Evolutionary conservation across 2,113 vertebrate genomes (phyloP).

Genomic region (Diadophis punctatus): DNA sequence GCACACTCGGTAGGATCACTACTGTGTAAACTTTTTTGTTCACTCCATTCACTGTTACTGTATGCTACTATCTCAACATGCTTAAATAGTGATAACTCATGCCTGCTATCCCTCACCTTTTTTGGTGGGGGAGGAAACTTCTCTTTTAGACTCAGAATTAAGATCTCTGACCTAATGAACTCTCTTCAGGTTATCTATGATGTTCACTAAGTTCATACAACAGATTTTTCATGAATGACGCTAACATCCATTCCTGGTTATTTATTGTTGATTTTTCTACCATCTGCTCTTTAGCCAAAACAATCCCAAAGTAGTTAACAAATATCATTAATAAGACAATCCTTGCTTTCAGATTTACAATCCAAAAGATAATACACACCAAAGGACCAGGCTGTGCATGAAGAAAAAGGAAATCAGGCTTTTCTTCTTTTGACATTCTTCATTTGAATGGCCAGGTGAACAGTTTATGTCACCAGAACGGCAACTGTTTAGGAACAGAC

Average conservation of each 20-base stretch:
- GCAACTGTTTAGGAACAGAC: neutral
- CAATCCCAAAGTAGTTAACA: neutral
- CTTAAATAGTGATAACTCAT: neutral
- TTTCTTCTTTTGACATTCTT: neutral
- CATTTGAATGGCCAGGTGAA: neutral
- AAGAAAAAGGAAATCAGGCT: neutral
- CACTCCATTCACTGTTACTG: neutral
- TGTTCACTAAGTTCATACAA: neutral
- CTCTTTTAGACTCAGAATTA: neutral
- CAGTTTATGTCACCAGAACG: neutral
- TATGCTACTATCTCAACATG: neutral
- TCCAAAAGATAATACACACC: neutral
- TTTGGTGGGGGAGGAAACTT: fast-evolving
- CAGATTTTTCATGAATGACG: neutral
- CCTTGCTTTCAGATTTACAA: neutral
- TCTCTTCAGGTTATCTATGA: neutral
- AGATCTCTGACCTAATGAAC: neutral
- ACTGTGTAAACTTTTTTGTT: neutral
- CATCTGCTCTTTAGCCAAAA: neutral
- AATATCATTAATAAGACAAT: neutral
- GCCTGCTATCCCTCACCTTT: neutral
- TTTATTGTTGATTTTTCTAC: neutral
- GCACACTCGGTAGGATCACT: neutral
- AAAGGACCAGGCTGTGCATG: neutral
- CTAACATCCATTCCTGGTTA: neutral